Base-by-base conservation (phyloP, 2,888 invertebrate species). In the Chymomyza amoena region DNA sequence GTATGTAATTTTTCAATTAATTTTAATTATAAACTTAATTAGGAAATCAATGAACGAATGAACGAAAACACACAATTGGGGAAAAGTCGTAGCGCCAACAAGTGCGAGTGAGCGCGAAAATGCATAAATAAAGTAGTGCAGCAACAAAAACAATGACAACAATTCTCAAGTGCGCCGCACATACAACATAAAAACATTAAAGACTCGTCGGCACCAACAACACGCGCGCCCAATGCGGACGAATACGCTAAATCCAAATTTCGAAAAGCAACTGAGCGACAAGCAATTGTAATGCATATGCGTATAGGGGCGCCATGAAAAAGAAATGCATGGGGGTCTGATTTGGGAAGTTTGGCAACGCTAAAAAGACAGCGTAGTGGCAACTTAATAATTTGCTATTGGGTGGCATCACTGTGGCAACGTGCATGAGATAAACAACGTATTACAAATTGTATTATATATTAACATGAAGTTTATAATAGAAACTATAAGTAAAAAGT, bases 401-500 rank as follows among this genome's bases (percentile, higher is more conserved):
- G 6, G 18, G 16, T 16, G 16, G 18, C 54, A 54, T 4, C 54
- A 16, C 54, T 54, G 54, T 9, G 54, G 9, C 25, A 78, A 76
- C 76, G 74, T 73, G 78, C 62, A 50, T 39, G 50, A 68, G 65
- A 76, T 67, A 67, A 32, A 16, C 10, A 10, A 66, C 16, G 18
- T n/a, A 16, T 18, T 45, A 56, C 62, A 28, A 51, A 59, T 50
- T 39, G 13, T 13, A 13, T 1, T 45, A 45, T 45, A 45, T 45
- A 6, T 5, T 6, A 92, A 80, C 82, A 97, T 97, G 97, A 96
- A 95, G 90, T 97, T 96, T 88, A 84, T 92, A 20, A 92, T 95
- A 64, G 93, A 94, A 88, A 93, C 93, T 69, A 83, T 93, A n/a
- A 92, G 93, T 52, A 93, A 93, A 90, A 93, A 93, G 73, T 92